Percentiles rank a stretch among this genome's conserved stretches.
These are phyloP conservation scores for Campylorhamphus procurvoides DNA, from an alignment of 2,113 vertebrate species.

Conservation along the genomic window DNA sequence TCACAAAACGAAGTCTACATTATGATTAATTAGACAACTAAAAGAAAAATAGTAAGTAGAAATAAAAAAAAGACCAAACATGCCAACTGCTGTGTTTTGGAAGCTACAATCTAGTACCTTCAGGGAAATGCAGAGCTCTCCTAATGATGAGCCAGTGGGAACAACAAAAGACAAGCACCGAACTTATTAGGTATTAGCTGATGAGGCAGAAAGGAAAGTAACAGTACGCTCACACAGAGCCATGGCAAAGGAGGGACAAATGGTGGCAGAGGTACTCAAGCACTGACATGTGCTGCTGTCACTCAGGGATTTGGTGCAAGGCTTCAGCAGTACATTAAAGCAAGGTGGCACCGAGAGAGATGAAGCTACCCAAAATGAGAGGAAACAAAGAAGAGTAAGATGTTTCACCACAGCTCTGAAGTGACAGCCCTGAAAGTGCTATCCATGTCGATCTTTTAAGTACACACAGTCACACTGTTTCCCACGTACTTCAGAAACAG, in stretches of 20 bases:
- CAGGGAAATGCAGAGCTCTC: background rate
- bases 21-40: background rate
- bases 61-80: background rate
- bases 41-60: background rate
- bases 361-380: background rate
- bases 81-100: background rate
- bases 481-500: background rate
- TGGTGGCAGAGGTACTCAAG: background rate
- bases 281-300: fast-evolving
- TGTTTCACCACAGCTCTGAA: background rate
- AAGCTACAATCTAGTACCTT: background rate
- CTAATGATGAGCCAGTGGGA: background rate
- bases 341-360: background rate
- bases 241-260: background rate
- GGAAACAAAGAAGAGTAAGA: background rate
- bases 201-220: background rate
- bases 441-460: background rate
- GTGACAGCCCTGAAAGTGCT: fast-evolving
- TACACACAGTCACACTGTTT: fast-evolving
- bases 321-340: fast-evolving
- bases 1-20: background rate
- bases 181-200: background rate
- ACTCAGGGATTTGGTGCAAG: background rate
- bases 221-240: background rate
- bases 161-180: fast-evolving